phyloP scores from a whole-genome alignment of 1,140 invertebrate genomes.

The Lamellibrachia luymesi region DNA sequence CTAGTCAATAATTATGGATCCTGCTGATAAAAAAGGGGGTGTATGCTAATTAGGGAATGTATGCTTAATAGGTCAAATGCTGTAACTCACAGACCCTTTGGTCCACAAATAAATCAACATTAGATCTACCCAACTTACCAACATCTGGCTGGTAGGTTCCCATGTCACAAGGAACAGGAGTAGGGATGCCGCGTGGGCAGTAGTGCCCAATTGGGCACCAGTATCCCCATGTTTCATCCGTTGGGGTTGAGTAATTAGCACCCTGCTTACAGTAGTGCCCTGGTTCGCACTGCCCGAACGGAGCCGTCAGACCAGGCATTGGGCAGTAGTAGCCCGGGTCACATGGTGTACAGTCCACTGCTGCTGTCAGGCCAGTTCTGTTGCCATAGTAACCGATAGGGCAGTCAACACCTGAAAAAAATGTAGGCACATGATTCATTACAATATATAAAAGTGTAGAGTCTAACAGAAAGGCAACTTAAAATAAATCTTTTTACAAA shows the following conservation, averaged over 20 bases:
- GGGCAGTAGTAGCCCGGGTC: slow-evolving; percentile 41
- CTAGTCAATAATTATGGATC: too few relatives aligned
- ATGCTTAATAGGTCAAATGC: too few relatives aligned
- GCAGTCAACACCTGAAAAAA: slow-evolving; percentile 40
- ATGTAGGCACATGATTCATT: not conserved
- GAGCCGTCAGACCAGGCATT: slow-evolving; percentile 10
- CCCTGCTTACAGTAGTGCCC: slow-evolving; percentile 47
- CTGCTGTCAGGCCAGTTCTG: slow-evolving; percentile 37
- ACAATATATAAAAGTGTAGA: too few relatives aligned
- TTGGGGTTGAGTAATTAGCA: slow-evolving; percentile 40
- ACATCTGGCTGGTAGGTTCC: slow-evolving; percentile 45
- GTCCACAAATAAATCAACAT: not conserved
- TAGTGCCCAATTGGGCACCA: slow-evolving; percentile 47
- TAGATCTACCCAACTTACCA: slow-evolving; percentile 31
- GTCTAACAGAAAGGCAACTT: too few relatives aligned
- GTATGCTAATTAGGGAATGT: too few relatives aligned
- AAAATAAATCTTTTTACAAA: too few relatives aligned
- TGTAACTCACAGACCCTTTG: too few relatives aligned
- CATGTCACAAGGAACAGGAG: slow-evolving; percentile 41
- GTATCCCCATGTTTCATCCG: slow-evolving; percentile 42
- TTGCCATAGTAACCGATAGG: slow-evolving; percentile 37
- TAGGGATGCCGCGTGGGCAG: slow-evolving; percentile 45
- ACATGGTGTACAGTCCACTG: slow-evolving; percentile 32
- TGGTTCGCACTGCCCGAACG: slow-evolving; percentile 37
- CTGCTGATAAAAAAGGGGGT: too few relatives aligned